phyloP scores from a whole-genome alignment of 2,888 invertebrate genomes.

The Ommatoiulus sabulosus region DNA sequence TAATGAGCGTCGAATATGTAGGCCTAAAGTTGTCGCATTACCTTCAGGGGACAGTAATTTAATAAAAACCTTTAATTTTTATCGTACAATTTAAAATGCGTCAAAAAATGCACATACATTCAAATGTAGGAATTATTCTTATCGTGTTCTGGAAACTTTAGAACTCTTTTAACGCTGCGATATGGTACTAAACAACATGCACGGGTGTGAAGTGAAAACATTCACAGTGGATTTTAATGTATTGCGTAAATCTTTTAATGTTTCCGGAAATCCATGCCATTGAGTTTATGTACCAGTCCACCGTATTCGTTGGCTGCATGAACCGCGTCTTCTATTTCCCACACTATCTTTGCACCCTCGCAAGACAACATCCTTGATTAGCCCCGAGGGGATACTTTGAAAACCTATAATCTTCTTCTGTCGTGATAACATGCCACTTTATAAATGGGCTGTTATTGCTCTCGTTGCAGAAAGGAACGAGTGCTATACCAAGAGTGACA shows the following conservation, averaged over 20 bases:
- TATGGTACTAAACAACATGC: not conserved
- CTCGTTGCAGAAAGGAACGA: not conserved
- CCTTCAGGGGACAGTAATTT: too few species aligned
- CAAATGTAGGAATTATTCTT: too few species aligned
- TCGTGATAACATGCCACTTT: slow-evolving; percentile 8
- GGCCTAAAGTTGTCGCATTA: too few species aligned
- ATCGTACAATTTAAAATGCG: too few species aligned
- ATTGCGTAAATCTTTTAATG: not conserved
- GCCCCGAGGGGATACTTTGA: not conserved
- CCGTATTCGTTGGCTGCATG: not conserved
- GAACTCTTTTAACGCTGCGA: too few species aligned
- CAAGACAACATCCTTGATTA: slow-evolving; percentile 31
- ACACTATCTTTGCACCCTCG: not conserved
- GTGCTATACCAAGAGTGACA: not conserved
- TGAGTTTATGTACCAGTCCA: not conserved
- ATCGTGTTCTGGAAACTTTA: too few species aligned
- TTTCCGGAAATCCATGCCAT: not conserved
- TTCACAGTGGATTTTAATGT: not conserved
- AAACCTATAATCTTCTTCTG: slow-evolving; percentile 23
- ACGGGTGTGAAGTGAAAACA: not conserved
- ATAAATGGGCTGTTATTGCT: slow-evolving; percentile 15
- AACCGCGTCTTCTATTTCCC: not conserved
- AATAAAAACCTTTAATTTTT: too few species aligned
- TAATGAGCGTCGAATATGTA: too few species aligned
- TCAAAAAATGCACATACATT: too few species aligned